phyloP scores from a whole-genome alignment of 2,797 vertebrate species.

The Phyllotis vaccarum region DNA sequence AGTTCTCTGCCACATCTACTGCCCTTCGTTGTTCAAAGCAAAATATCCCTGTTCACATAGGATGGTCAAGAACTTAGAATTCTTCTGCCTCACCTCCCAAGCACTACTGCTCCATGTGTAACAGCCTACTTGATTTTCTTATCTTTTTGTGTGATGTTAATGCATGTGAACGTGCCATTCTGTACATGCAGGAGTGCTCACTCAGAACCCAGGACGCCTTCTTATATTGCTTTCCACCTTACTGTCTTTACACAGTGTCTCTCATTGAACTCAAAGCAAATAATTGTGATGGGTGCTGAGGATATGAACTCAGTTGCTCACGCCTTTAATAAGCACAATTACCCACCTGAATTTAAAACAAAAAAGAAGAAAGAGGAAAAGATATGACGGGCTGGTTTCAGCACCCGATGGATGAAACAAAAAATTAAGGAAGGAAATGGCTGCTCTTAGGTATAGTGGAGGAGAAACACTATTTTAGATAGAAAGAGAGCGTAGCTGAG shows the following conservation, averaged over 20 bases:
- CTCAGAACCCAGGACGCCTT: not conserved
- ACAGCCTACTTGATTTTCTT: not conserved
- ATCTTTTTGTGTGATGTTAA: not conserved
- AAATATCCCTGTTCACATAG: not conserved
- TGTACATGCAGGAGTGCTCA: not conserved
- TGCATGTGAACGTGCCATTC: not conserved
- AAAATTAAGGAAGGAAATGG: not conserved
- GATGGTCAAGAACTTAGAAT: not conserved
- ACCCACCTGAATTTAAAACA: not conserved
- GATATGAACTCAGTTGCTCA: not conserved
- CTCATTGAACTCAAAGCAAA: not conserved
- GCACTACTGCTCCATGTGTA: not conserved
- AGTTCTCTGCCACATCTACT: not conserved
- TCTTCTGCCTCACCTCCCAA: not conserved
- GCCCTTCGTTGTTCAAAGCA: not conserved
- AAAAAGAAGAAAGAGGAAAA: not conserved
- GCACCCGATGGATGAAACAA: too few relatives aligned
- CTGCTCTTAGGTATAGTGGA: not conserved
- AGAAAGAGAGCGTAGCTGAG: not conserved
- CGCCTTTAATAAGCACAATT: not conserved
- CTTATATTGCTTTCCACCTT: not conserved
- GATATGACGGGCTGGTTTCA: not conserved
- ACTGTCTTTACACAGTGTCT: not conserved
- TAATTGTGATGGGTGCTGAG: not conserved
- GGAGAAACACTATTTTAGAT: not conserved